These are phyloP conservation scores for Hermaeophaga mercurialis DNA, from an alignment of 2,888 invertebrate genomes.

Conservation along the genomic window DNA sequence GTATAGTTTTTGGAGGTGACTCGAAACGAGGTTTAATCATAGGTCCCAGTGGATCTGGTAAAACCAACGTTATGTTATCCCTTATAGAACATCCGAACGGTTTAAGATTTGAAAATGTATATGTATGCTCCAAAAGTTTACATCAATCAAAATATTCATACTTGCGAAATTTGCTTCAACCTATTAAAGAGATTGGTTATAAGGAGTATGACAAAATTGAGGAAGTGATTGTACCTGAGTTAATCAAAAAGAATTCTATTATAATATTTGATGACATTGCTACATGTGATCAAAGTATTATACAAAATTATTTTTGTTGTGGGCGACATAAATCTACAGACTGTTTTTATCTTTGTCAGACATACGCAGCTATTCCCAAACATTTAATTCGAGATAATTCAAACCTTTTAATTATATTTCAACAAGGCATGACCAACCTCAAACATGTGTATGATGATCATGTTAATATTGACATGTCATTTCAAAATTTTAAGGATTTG, in stretches of 20 bases:
- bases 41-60: background rate
- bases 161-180: background rate
- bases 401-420: constrained; percentile 21
- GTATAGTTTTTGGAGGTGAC: background rate
- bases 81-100: constrained; percentile 15
- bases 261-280: constrained; percentile 24
- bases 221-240: background rate
- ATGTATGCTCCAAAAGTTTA: constrained; percentile 5
- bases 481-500: constrained; percentile 19
- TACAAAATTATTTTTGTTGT: constrained; percentile 25
- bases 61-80: constrained; percentile 10
- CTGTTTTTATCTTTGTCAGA: constrained; percentile 28
- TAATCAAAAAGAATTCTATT: constrained; percentile 13
- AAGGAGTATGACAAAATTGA: background rate
- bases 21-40: background rate
- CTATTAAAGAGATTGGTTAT: background rate
- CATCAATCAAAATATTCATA: constrained; percentile 7
- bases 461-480: constrained; percentile 21
- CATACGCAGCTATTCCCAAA: constrained; percentile 21
- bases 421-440: constrained; percentile 24
- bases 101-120: constrained; percentile 13
- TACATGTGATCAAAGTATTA: constrained; percentile 20
- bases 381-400: constrained; percentile 23
- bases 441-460: constrained; percentile 26
- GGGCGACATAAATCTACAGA: constrained; percentile 25